These are phyloP conservation scores for Gastracanthus pulcherrimus DNA, from an alignment of 2,888 invertebrate genomes.

Conservation along the genomic window DNA sequence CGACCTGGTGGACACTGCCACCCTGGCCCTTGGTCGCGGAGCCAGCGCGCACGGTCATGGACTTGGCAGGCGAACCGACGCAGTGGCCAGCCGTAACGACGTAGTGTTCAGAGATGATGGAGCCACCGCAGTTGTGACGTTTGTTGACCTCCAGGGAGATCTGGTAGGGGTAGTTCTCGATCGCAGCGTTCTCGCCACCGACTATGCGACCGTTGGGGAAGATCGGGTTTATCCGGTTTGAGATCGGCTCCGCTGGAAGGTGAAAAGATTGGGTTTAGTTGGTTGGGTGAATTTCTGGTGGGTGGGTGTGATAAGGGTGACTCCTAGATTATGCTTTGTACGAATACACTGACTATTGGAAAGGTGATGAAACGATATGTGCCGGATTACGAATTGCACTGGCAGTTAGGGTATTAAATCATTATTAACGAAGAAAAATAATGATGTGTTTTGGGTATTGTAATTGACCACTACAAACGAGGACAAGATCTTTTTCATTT, in stretches of 20 bases:
- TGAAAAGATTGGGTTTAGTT: background rate
- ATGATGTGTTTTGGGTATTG: too few relatives aligned
- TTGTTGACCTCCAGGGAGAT: constrained; percentile 76
- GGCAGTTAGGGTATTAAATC: too few relatives aligned
- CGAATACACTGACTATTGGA: too few relatives aligned
- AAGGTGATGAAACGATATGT: too few relatives aligned
- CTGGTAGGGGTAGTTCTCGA: constrained; percentile 78
- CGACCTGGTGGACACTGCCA: constrained; percentile 78
- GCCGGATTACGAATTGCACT: too few relatives aligned
- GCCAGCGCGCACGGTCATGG: constrained; percentile 78
- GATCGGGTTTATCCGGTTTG: background rate
- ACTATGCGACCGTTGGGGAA: constrained; percentile 77
- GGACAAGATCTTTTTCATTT: too few relatives aligned
- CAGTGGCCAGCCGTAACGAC: constrained; percentile 82
- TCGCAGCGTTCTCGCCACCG: constrained; percentile 78
- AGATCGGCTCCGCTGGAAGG: background rate
- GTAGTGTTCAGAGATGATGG: constrained; percentile 77
- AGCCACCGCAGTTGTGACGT: constrained; percentile 81
- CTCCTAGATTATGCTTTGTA: too few relatives aligned
- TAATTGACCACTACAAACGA: too few relatives aligned
- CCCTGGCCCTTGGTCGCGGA: constrained; percentile 78
- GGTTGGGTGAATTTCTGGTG: too few relatives aligned
- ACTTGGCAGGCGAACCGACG: background rate
- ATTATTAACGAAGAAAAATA: too few relatives aligned
- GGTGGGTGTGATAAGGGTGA: too few relatives aligned